phyloP scores from a whole-genome alignment of 2,888 invertebrate genomes.

The Zootermopsis nevadensis region DNA sequence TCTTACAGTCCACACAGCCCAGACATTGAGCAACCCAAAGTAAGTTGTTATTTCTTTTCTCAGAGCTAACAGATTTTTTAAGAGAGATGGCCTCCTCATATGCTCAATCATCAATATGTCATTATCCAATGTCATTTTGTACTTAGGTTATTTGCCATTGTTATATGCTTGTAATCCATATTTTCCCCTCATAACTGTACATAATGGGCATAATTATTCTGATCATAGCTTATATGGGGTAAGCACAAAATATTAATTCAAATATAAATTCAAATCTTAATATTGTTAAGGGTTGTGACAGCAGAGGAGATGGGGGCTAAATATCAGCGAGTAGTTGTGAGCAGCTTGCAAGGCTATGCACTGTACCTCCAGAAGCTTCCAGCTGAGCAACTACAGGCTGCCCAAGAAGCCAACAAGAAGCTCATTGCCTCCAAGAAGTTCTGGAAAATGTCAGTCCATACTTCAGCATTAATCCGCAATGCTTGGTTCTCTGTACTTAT shows the following conservation, averaged over 20 bases:
- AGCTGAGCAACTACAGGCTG: constrained; percentile 65
- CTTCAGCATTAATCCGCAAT: constrained; percentile 62
- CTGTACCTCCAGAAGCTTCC: constrained; percentile 71
- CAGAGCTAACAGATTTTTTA: too few species aligned
- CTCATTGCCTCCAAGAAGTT: constrained; percentile 73
- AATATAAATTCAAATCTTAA: not conserved
- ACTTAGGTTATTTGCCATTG: too few species aligned
- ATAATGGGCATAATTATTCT: too few species aligned
- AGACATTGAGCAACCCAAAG: constrained; percentile 68
- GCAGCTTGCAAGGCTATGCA: constrained; percentile 74
- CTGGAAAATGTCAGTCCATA: constrained; percentile 77
- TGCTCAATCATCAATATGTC: too few species aligned
- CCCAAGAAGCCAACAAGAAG: constrained; percentile 65
- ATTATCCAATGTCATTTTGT: too few species aligned
- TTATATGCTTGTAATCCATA: too few species aligned
- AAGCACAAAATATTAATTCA: too few species aligned
- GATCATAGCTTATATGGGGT: too few species aligned
- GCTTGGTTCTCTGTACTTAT: constrained; percentile 76
- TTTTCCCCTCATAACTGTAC: too few species aligned
- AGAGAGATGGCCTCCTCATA: too few species aligned
- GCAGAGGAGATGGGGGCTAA: constrained; percentile 77
- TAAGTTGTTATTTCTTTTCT: constrained; percentile 56
- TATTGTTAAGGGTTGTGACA: constrained; percentile 54
- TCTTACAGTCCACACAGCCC: constrained; percentile 70
- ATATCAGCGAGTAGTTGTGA: constrained; percentile 73